A percentile compares a stretch with the other conserved stretches of the same genome.
phyloP scores from a whole-genome alignment of 2,888 invertebrate genomes.

The Conus canariensis region DNA sequence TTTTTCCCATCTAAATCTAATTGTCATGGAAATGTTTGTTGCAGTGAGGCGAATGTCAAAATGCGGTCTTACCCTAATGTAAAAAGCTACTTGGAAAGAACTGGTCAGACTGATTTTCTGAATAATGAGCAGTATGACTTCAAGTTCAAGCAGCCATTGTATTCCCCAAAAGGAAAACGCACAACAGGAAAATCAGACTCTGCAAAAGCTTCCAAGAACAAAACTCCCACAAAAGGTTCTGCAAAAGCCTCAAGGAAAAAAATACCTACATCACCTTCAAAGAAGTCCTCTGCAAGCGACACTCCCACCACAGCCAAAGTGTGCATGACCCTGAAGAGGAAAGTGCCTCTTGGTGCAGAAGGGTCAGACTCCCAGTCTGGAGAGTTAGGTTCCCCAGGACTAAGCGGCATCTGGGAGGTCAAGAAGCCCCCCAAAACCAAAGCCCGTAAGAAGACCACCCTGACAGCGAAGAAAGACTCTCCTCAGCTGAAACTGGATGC shows the following conservation, averaged over 20 bases:
- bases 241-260: not conserved
- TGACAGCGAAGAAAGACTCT: not conserved
- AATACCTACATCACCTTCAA: not conserved
- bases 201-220: not conserved
- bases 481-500: not conserved
- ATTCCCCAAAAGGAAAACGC: not conserved
- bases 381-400: not conserved
- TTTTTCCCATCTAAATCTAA: too few species aligned
- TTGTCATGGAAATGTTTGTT: not conserved
- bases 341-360: not conserved
- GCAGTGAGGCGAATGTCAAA: not conserved
- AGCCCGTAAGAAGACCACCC: not conserved
- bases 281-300: not conserved
- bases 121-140: not conserved
- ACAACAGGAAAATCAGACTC: not conserved
- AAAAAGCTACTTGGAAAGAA: not conserved
- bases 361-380: not conserved
- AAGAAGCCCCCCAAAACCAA: not conserved
- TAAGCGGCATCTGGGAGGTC: not conserved
- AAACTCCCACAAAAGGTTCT: not conserved
- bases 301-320: not conserved
- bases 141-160: not conserved
- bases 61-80: slow-evolving; percentile 26
- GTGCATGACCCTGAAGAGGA: slow-evolving; percentile 7
- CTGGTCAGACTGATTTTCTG: not conserved